These are phyloP conservation scores for Gandaritis pyraliata DNA, from an alignment of 2,888 invertebrate species.

Conservation along the genomic window DNA sequence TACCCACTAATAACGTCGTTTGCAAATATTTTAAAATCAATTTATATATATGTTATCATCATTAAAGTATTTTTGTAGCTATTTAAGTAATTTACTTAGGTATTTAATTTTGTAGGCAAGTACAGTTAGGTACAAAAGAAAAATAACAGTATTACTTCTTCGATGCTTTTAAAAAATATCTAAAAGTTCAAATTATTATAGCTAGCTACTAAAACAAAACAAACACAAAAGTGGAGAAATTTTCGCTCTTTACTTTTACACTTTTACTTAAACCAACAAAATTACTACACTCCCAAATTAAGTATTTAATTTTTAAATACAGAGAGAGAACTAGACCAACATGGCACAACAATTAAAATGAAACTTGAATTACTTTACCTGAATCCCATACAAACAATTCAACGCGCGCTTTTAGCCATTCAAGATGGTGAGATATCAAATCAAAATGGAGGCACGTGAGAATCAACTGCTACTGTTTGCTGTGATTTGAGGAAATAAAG, in stretches of 20 bases:
- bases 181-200: too few species aligned
- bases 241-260: conserved; percentile 40
- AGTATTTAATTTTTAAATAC: conserved; percentile 43
- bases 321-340: conserved; percentile 56
- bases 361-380: conserved; percentile 53
- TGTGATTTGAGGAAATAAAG: too few species aligned
- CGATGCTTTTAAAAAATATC: too few species aligned
- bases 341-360: conserved; percentile 59
- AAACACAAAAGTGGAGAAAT: too few species aligned
- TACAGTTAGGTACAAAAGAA: too few species aligned
- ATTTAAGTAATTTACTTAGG: too few species aligned
- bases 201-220: too few species aligned
- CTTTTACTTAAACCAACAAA: conserved; percentile 43
- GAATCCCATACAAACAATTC: conserved; percentile 62
- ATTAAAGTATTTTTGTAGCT: conserved; percentile 30
- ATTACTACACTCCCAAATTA: conserved; percentile 40
- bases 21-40: conserved; percentile 32
- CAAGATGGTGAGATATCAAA: conserved; percentile 52
- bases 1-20: conserved; percentile 30
- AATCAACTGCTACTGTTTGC: conserved; percentile 35
- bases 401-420: conserved; percentile 51
- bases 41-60: conserved; percentile 18
- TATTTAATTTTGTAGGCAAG: too few species aligned
- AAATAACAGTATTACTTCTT: too few species aligned
- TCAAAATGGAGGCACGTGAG: conserved; percentile 57